Conservation (phyloP, 2,888 invertebrate species). For the Cheilosia soror region DNA sequence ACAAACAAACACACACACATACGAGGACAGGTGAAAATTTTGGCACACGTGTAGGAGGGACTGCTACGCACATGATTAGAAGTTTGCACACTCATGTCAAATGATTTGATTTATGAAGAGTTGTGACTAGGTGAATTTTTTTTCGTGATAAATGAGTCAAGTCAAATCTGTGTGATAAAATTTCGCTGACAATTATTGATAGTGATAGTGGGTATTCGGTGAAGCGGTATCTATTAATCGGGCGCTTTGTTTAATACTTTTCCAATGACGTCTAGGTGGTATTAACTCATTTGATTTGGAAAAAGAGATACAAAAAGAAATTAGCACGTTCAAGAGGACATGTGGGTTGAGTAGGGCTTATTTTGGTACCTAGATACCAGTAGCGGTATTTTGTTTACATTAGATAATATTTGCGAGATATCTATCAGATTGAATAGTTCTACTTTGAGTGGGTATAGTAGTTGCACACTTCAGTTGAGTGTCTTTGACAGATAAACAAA, state of each 20-base stretch:
- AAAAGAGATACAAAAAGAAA: not conserved
- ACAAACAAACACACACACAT: not conserved
- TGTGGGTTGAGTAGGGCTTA: not conserved
- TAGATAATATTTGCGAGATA: not conserved
- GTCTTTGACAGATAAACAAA: too few relatives aligned
- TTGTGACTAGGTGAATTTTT: not conserved
- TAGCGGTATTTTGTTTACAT: not conserved
- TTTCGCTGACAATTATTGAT: not conserved
- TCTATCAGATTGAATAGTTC: not conserved
- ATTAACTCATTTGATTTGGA: not conserved
- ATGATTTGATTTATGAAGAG: slow-evolving; percentile 13
- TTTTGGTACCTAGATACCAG: not conserved
- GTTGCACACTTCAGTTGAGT: too few relatives aligned
- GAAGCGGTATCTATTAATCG: not conserved
- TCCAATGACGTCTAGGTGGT: not conserved
- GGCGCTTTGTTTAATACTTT: not conserved
- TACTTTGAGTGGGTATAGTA: not conserved
- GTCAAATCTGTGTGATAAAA: slow-evolving; percentile 6
- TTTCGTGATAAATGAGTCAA: slow-evolving; percentile 7
- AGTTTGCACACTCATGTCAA: not conserved
- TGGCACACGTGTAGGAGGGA: not conserved
- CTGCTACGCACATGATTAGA: not conserved
- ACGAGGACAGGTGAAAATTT: slow-evolving; percentile 9
- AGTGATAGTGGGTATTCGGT: not conserved
- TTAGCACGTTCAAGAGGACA: not conserved